Conservation (phyloP, 1,140 invertebrate genomes). For the Pseudomyrmex flavicornis region DNA sequence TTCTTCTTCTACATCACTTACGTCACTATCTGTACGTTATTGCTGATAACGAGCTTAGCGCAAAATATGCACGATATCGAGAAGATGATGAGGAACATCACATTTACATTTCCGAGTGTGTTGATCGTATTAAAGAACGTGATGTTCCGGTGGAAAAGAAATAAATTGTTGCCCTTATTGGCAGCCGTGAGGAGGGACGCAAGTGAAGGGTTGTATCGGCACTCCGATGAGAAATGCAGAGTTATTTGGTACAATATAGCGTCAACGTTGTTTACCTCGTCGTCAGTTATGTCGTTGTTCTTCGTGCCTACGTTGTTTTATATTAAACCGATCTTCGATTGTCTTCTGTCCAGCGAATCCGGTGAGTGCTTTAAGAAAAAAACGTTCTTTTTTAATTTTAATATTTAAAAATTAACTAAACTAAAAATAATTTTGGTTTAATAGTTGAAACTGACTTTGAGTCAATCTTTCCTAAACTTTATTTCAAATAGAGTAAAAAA, state of each 20-base stretch:
- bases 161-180: conserved; percentile 55
- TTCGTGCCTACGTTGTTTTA: conserved; percentile 65
- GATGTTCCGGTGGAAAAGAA: conserved; percentile 66
- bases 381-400: too few species aligned
- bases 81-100: conserved; percentile 56
- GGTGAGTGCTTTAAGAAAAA: conserved; percentile 35
- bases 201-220: conserved; percentile 42
- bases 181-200: conserved; percentile 48
- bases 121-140: conserved; percentile 64
- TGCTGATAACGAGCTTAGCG: conserved; percentile 49
- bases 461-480: too few species aligned
- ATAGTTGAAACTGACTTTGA: too few species aligned
- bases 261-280: conserved; percentile 58
- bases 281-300: conserved; percentile 58
- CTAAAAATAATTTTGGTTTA: too few species aligned
- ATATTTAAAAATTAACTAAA: too few species aligned
- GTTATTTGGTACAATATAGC: conserved; percentile 61
- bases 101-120: conserved; percentile 57
- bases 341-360: conserved; percentile 55
- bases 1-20: conserved; percentile 63
- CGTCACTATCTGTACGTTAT: conserved; percentile 48
- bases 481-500: too few species aligned
- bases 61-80: conserved; percentile 63
- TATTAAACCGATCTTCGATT: conserved; percentile 51
- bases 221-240: conserved; percentile 31